Conservation (phyloP, 2,113 vertebrate species). For the Gobiocypris rarus region DNA sequence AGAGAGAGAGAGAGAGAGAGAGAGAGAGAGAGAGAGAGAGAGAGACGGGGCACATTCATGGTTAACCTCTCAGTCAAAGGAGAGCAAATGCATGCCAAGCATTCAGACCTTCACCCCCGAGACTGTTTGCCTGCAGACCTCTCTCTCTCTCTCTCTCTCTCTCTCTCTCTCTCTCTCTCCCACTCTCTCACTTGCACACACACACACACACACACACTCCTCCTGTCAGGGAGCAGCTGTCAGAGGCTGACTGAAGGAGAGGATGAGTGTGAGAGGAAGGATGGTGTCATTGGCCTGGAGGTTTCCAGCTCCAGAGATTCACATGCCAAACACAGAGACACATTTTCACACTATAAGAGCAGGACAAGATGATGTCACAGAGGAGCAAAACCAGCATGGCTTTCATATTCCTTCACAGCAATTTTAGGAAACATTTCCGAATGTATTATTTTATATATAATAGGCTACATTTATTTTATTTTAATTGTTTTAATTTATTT, state of each 20-base stretch:
- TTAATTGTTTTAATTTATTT: too few relatives aligned
- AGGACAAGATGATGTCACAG: slow-evolving; percentile 28
- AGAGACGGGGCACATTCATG: background rate
- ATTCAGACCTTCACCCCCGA: slow-evolving; percentile 38
- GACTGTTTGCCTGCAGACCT: slow-evolving; percentile 33
- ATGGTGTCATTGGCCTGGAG: slow-evolving; percentile 48
- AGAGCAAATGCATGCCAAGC: slow-evolving; percentile 35
- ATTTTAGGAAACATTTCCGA: background rate
- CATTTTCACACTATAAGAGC: slow-evolving; percentile 44
- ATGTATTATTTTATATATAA: background rate
- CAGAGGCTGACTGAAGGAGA: slow-evolving; percentile 48
- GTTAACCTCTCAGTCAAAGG: slow-evolving; percentile 41
- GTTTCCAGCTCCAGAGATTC: slow-evolving; percentile 42
- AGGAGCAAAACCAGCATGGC: background rate
- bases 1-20: slow-evolving; percentile 10
- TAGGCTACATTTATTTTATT: background rate
- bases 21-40: background rate
- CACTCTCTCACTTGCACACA: background rate
- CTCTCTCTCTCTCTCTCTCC: background rate
- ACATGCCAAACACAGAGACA: slow-evolving; percentile 48
- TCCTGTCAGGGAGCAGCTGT: slow-evolving; percentile 33
- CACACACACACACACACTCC: background rate
- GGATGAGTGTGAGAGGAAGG: slow-evolving; percentile 51
- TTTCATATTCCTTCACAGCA: background rate
- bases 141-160: slow-evolving; percentile 8